Percentiles rank a stretch among this genome's conserved stretches.
Conservation (phyloP, 2,888 invertebrate genomes). For the Dinocampus coccinellae region DNA sequence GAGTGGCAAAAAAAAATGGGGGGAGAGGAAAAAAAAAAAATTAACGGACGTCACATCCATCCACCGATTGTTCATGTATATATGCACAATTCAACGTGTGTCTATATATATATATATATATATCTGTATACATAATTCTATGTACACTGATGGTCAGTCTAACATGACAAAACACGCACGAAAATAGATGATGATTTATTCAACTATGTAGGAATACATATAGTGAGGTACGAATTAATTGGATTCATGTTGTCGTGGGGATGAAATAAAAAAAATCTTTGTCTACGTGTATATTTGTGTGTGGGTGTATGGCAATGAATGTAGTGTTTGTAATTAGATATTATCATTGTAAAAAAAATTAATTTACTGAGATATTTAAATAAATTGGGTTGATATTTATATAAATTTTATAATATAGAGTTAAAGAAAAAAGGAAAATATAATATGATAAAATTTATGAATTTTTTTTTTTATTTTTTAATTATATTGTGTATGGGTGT, state of each 20-base stretch:
- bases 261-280: background rate
- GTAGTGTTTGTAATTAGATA: background rate
- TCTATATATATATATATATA: slow-evolving; percentile 44
- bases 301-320: too few species aligned
- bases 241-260: background rate
- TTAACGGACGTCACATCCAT: slow-evolving; percentile 27
- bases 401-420: too few species aligned
- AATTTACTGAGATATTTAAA: too few species aligned
- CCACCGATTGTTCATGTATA: slow-evolving; percentile 56
- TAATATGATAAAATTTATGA: too few species aligned
- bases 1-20: too few species aligned
- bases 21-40: slow-evolving; percentile 30
- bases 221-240: background rate
- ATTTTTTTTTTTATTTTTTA: too few species aligned
- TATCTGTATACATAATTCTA: slow-evolving; percentile 48
- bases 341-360: background rate
- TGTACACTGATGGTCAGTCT: slow-evolving; percentile 62
- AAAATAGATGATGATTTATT: background rate
- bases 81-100: slow-evolving; percentile 46
- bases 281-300: background rate
- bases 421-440: too few species aligned
- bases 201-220: background rate
- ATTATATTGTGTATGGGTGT: background rate
- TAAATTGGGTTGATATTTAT: too few species aligned
- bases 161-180: slow-evolving; percentile 14